Evolutionary conservation across 2,888 invertebrate genomes (phyloP).

Genomic region (Cryptus viduatorius): DNA sequence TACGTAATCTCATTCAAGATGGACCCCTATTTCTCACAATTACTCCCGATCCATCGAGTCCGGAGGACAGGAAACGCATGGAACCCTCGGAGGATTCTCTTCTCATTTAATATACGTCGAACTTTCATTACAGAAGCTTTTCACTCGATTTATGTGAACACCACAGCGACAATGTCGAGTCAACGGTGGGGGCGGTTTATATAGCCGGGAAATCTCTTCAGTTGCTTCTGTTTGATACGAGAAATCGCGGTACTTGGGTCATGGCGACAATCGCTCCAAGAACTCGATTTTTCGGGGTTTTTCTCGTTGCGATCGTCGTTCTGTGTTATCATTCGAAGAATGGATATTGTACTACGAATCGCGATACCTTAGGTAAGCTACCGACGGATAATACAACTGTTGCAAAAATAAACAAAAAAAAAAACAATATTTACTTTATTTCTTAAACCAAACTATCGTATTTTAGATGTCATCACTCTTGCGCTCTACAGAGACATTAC

Average conservation of each 20-base stretch:
- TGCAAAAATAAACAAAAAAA: neutral
- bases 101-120: slow-evolving; percentile 55
- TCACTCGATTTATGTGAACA: slow-evolving; percentile 58
- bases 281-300: slow-evolving; percentile 9
- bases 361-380: slow-evolving; percentile 44
- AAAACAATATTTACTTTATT: neutral
- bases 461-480: slow-evolving; percentile 43
- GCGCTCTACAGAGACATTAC: slow-evolving; percentile 76
- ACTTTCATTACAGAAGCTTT: slow-evolving; percentile 61
- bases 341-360: slow-evolving; percentile 18
- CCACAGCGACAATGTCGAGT: slow-evolving; percentile 32
- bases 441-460: neutral
- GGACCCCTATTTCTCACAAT: slow-evolving; percentile 54
- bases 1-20: slow-evolving; percentile 8
- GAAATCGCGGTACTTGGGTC: slow-evolving; percentile 46
- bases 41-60: slow-evolving; percentile 3
- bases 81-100: slow-evolving; percentile 38
- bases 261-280: slow-evolving; percentile 26
- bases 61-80: slow-evolving; percentile 12
- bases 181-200: slow-evolving; percentile 69
- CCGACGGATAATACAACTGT: neutral
- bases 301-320: slow-evolving; percentile 3
- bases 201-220: slow-evolving; percentile 59
- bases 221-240: slow-evolving; percentile 41
- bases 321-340: neutral